Percentiles rank a stretch among this genome's conserved stretches.
phyloP scores from a whole-genome alignment of 2,113 vertebrate species.

The Tauraco erythrolophus region DNA sequence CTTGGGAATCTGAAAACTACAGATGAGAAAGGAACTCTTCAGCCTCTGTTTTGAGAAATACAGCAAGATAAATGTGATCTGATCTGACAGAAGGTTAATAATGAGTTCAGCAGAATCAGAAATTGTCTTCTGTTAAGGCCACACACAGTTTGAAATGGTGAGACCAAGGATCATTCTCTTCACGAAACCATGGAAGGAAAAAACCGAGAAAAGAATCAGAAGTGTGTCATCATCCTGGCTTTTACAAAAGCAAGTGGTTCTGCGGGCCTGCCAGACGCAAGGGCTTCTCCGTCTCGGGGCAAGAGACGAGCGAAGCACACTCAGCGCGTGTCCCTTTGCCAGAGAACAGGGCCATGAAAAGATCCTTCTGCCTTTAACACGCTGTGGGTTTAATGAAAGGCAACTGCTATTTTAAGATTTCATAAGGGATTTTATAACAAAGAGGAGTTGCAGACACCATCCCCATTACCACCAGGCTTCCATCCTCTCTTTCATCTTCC shows the following conservation, averaged over 20 bases:
- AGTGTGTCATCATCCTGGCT: slow-evolving; percentile 17
- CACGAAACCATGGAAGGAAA: neutral
- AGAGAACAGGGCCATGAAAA: slow-evolving; percentile 46
- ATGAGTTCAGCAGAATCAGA: slow-evolving; percentile 30
- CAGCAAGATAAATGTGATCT: neutral
- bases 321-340: slow-evolving; percentile 24
- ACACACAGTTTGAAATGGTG: neutral
- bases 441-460: slow-evolving; percentile 51
- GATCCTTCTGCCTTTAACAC: slow-evolving; percentile 47
- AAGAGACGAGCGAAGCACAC: slow-evolving; percentile 20
- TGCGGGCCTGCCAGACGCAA: neutral
- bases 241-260: slow-evolving; percentile 14
- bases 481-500: slow-evolving; percentile 47
- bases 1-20: neutral
- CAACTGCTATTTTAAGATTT: slow-evolving; percentile 70
- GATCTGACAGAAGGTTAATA: slow-evolving; percentile 47
- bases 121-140: slow-evolving; percentile 15
- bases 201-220: neutral
- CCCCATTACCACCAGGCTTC: slow-evolving; percentile 50
- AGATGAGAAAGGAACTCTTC: neutral
- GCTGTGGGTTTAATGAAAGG: slow-evolving; percentile 71
- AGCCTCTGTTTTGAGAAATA: slow-evolving; percentile 3
- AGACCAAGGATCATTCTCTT: slow-evolving; percentile 11
- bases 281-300: slow-evolving; percentile 16
- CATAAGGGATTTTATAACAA: slow-evolving; percentile 56